A percentile compares a stretch with the other conserved stretches of the same genome.
These are phyloP conservation scores for Liodrosophila aerea DNA, from an alignment of 2,888 invertebrate genomes.

Conservation along the genomic window DNA sequence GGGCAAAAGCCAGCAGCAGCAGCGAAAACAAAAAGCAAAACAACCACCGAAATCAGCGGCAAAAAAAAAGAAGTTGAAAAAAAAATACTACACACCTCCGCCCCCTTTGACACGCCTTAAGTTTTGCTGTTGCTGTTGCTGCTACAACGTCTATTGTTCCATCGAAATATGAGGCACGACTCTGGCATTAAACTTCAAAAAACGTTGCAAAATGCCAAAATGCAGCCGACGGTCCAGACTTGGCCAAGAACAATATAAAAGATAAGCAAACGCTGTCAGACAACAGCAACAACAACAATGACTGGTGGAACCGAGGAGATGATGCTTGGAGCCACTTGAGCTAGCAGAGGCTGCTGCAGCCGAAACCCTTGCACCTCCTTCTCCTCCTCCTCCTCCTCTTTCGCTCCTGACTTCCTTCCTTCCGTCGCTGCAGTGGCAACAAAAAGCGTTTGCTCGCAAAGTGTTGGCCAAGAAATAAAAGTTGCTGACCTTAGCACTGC, in stretches of 20 bases:
- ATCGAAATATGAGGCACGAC: slow-evolving; percentile 77
- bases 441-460: slow-evolving; percentile 62
- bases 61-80: slow-evolving; percentile 8
- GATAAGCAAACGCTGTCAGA: slow-evolving; percentile 71
- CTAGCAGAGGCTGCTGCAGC: slow-evolving; percentile 23
- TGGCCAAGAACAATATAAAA: slow-evolving; percentile 76
- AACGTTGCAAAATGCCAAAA: slow-evolving; percentile 77
- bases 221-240: slow-evolving; percentile 64
- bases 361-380: neutral
- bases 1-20: slow-evolving; percentile 54
- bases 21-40: too few species aligned
- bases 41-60: slow-evolving; percentile 35
- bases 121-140: slow-evolving; percentile 31
- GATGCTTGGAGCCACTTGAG: slow-evolving; percentile 56
- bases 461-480: slow-evolving; percentile 78
- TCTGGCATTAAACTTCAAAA: slow-evolving; percentile 77
- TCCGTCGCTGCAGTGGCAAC: slow-evolving; percentile 45
- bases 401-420: slow-evolving; percentile 25
- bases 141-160: slow-evolving; percentile 65
- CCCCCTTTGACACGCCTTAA: slow-evolving; percentile 69
- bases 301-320: slow-evolving; percentile 23
- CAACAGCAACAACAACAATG: slow-evolving; percentile 31
- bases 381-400: slow-evolving; percentile 5
- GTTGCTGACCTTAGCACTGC: slow-evolving; percentile 71
- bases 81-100: slow-evolving; percentile 61